Evolutionary conservation across 2,113 vertebrate species (phyloP).

Genomic region (Gadus macrocephalus): DNA sequence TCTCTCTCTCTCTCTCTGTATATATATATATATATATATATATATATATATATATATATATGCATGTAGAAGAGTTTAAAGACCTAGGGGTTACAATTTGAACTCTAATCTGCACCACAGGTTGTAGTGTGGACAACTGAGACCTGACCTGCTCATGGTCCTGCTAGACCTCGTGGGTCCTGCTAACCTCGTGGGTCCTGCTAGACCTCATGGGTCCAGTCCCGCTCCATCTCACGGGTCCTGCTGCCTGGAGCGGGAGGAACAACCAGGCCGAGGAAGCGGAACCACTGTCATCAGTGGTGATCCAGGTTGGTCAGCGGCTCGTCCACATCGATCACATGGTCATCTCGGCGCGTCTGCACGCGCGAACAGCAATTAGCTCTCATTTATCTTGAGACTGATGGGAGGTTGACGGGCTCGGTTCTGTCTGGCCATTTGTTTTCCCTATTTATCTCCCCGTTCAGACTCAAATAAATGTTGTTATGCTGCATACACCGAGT

Average conservation of each 20-base stretch:
- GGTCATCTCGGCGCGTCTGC: conserved; percentile 69
- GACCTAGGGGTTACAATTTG: too few species aligned
- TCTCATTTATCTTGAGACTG: conserved; percentile 58
- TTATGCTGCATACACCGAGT: not conserved
- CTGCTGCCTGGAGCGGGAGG: conserved; percentile 54
- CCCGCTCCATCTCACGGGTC: too few species aligned
- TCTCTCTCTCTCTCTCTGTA: too few species aligned
- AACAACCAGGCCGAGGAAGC: conserved; percentile 83
- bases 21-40: too few species aligned
- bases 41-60: too few species aligned
- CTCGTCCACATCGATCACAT: conserved; percentile 89
- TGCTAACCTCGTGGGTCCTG: too few species aligned
- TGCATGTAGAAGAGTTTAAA: too few species aligned
- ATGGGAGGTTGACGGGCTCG: conserved; percentile 6
- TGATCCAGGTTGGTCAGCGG: conserved; percentile 85
- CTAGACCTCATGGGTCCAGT: too few species aligned
- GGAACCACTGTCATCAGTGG: conserved; percentile 86
- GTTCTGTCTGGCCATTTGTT: conserved; percentile 4
- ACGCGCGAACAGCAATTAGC: conserved; percentile 85
- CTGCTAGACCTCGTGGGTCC: too few species aligned
- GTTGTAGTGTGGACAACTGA: too few species aligned
- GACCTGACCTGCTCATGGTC: too few species aligned
- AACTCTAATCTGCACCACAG: too few species aligned
- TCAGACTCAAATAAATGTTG: not conserved
- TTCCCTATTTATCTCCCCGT: not conserved